Evolutionary conservation across 2,797 vertebrate genomes (phyloP), one percentile per base, ranked within the genome.

Genomic region (Chloroceryle amazona): DNA sequence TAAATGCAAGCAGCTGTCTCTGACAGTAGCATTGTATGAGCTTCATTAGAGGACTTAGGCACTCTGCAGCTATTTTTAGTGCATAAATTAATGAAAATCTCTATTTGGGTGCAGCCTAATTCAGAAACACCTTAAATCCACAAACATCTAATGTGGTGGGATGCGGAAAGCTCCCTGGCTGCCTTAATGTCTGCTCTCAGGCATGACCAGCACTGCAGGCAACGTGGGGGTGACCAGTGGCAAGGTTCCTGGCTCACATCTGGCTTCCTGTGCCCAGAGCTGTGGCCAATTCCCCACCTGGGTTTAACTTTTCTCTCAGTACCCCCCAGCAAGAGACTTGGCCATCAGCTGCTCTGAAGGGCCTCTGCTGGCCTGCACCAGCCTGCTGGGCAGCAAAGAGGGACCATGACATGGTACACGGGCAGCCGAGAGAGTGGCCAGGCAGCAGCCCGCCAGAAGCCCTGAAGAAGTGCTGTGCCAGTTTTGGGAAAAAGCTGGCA

Each of bases 201-300:
- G 31, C 7, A 1, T 57, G 68, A 39, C 20, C 44, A 49, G 74
- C 4, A 0, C 11, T 75, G 84, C 66, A 49, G 37, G 51, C 2
- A 1, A 39, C 57, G 44, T 66, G n/a, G 41, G 47, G 52, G 28
- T 0, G 0, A 42, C 29, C 25, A 44, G 66, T 0, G 0, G 31
- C 35, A 7, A 47, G 11, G 29, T 55, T 54, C 70, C 65, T 37
- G 39, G 10, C 31, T 86, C 44, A 23, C 61, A 18, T 15, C n/a
- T 44, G 70, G 14, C 37, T 72, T 22, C 28, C 21, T 3, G 3
- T 39, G 22, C 52, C 21, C 68, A 42, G n/a, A 84, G 20, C 72
- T 6, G 49, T 33, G 44, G 33, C 47, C 5, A 0, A 10, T 52
- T 86, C 26, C n/a, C 20, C 37, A 52, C 12, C 41, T 6, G 66